phyloP scores from a whole-genome alignment of 2,797 vertebrate species.

The Scleropages formosus region DNA sequence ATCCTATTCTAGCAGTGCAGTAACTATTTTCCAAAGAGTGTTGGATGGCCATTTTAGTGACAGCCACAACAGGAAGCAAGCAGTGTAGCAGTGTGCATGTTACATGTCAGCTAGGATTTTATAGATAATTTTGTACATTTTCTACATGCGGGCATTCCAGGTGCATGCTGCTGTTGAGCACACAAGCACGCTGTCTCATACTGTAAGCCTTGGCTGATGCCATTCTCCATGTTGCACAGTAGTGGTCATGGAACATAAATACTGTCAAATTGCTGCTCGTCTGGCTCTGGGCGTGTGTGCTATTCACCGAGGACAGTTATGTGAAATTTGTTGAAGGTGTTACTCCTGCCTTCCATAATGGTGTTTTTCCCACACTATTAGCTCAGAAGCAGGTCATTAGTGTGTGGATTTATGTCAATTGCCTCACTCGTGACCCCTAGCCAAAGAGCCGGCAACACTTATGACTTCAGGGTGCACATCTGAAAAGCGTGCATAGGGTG shows the following conservation, averaged over 20 bases:
- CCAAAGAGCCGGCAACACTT: background rate
- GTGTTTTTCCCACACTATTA: slow-evolving; percentile 4
- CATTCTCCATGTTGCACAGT: slow-evolving; percentile 52
- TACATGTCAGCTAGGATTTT: background rate
- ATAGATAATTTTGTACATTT: background rate
- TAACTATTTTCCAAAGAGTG: too few relatives aligned
- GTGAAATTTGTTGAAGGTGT: slow-evolving; percentile 28
- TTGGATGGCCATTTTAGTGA: too few relatives aligned
- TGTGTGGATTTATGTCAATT: slow-evolving; percentile 18
- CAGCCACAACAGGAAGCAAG: too few relatives aligned
- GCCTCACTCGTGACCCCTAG: slow-evolving; percentile 24
- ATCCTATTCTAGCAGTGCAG: too few relatives aligned
- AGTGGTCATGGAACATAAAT: slow-evolving; percentile 40
- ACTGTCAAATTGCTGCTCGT: slow-evolving; percentile 1
- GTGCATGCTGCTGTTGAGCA: background rate
- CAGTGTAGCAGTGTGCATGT: too few relatives aligned
- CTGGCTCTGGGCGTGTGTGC: slow-evolving; percentile 37
- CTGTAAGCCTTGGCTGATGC: slow-evolving; percentile 42
- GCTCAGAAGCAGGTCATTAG: slow-evolving; percentile 28
- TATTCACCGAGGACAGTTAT: slow-evolving; percentile 34
- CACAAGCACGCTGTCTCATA: background rate
- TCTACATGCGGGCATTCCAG: background rate
- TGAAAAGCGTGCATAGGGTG: background rate
- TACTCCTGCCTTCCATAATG: background rate
- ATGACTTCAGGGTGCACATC: background rate